Conservation (phyloP, 2,113 vertebrate species). For the human (Homo sapiens) region DNA sequence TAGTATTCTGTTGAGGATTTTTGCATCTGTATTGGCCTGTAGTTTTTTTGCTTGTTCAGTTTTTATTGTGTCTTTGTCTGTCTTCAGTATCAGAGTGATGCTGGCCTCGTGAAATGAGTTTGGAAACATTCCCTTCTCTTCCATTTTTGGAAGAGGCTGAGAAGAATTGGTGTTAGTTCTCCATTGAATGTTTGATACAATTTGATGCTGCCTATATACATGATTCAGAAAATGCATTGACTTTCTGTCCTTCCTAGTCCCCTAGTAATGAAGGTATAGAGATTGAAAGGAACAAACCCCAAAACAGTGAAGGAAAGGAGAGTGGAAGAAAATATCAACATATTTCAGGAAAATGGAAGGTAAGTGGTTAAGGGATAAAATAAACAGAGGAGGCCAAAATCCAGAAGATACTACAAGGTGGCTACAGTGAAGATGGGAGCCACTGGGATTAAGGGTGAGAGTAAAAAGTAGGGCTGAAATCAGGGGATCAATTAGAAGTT, state of each 20-base stretch:
- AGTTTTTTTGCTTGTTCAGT: background rate
- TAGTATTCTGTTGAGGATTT: background rate
- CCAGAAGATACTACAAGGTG: background rate
- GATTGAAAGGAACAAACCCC: background rate
- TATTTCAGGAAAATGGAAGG: background rate
- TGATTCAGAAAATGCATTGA: background rate
- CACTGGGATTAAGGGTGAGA: background rate
- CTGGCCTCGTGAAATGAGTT: background rate
- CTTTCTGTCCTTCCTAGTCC: background rate
- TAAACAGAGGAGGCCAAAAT: background rate
- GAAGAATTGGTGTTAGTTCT: background rate
- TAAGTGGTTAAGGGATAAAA: background rate
- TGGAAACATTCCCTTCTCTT: background rate
- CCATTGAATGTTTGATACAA: background rate
- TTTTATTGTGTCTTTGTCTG: background rate
- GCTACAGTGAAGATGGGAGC: background rate
- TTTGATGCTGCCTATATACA: background rate
- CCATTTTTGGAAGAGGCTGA: background rate
- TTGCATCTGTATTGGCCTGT: background rate
- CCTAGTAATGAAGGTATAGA: background rate
- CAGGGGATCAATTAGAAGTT: background rate
- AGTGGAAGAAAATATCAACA: background rate
- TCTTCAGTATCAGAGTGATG: background rate
- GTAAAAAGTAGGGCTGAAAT: background rate
- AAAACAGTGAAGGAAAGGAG: background rate